Percentiles rank a stretch among this genome's conserved stretches.
phyloP scores from a whole-genome alignment of 2,113 vertebrate species.

The Sarotherodon lohbergeri region DNA sequence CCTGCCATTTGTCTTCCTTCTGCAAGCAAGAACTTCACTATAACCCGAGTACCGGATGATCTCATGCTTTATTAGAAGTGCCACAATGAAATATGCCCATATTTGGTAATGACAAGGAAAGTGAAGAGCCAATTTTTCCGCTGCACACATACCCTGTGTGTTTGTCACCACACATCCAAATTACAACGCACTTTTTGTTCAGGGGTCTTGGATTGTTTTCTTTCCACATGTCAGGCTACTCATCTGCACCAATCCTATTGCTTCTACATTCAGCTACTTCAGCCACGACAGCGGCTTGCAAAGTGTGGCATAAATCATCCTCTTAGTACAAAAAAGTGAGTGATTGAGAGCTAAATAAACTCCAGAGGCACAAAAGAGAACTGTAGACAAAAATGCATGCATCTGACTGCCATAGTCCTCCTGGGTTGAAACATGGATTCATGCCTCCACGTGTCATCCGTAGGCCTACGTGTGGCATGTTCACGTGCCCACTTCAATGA shows the following conservation, averaged over 20 bases:
- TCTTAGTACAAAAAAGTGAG: constrained; percentile 5
- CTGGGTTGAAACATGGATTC: not conserved
- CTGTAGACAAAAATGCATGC: not conserved
- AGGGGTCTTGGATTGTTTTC: constrained; percentile 1
- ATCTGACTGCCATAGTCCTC: not conserved
- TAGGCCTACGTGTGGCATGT: not conserved
- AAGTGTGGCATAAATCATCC: constrained; percentile 18
- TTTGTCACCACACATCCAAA: not conserved
- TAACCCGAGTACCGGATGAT: constrained; percentile 34
- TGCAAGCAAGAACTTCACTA: constrained; percentile 23
- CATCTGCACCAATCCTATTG: constrained; percentile 32
- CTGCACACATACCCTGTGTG: not conserved
- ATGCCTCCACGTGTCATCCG: not conserved
- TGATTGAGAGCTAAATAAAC: constrained; percentile 30
- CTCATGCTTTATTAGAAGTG: constrained; percentile 59
- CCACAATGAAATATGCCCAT: constrained; percentile 32
- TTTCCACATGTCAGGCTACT: constrained; percentile 15
- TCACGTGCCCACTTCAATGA: not conserved
- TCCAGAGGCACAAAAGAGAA: constrained; percentile 21
- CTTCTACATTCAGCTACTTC: constrained; percentile 20
- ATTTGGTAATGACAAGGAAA: not conserved
- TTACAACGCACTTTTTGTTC: constrained; percentile 2
- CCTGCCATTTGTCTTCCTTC: constrained; percentile 48
- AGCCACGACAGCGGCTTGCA: constrained; percentile 35
- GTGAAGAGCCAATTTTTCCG: not conserved